These are phyloP conservation scores for Elephantulus edwardii DNA, from an alignment of 2,113 vertebrate species.

Conservation along the genomic window DNA sequence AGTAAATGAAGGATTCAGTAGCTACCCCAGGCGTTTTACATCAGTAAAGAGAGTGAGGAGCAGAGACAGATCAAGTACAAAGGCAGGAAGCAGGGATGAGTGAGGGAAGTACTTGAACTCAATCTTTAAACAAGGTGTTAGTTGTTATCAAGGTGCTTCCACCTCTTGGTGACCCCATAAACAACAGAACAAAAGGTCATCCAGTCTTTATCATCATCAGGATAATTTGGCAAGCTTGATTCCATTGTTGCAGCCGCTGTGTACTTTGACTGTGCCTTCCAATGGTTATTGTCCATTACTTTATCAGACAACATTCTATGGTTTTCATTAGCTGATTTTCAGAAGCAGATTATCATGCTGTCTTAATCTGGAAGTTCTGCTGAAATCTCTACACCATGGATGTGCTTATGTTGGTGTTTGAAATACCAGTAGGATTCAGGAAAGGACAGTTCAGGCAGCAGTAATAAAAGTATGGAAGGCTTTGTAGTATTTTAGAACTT, in stretches of 20 bases:
- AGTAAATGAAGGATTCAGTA: background rate
- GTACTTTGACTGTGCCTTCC: background rate
- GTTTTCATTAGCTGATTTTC: background rate
- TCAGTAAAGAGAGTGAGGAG: background rate
- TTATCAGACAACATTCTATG: background rate
- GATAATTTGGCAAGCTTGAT: background rate
- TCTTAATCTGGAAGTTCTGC: background rate
- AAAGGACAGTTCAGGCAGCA: background rate
- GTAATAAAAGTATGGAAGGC: background rate
- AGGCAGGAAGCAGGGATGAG: background rate
- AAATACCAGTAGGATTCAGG: background rate
- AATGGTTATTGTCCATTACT: background rate
- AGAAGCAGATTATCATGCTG: background rate
- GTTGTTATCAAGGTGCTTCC: background rate
- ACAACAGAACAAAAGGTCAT: too few relatives aligned
- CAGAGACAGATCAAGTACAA: background rate
- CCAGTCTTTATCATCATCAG: background rate
- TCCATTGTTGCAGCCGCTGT: background rate
- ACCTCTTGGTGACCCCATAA: background rate
- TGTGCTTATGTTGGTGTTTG: background rate
- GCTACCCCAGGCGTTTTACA: background rate
- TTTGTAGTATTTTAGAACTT: rapidly evolving
- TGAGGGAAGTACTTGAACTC: background rate
- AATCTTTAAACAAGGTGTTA: background rate
- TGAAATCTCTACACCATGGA: background rate